Conservation (phyloP, 2,888 invertebrate species). For the Gonocerus acuteangulatus region DNA sequence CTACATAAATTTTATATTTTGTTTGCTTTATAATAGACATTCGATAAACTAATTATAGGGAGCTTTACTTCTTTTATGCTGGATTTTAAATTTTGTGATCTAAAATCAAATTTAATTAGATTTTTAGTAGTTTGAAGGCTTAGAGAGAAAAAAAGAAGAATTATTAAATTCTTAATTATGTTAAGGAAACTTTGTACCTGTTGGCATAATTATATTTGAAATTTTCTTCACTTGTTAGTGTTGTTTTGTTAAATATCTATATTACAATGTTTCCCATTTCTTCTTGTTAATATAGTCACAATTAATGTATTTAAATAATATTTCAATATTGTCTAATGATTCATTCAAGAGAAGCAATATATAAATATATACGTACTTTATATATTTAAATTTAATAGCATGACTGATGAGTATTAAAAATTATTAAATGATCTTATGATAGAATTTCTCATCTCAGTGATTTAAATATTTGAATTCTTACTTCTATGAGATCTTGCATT, state of each 20-base stretch:
- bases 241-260: no score
- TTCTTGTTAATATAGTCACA: neutral
- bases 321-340: conserved; percentile 7
- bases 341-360: conserved; percentile 19
- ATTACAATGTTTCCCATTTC: neutral
- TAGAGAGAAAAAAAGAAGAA: neutral
- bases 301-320: conserved; percentile 1
- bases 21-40: neutral
- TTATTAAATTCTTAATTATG: neutral
- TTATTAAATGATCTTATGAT: conserved; percentile 12
- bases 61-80: neutral
- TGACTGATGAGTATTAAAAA: conserved; percentile 19
- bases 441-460: conserved; percentile 7
- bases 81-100: neutral
- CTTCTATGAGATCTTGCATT: conserved; percentile 12
- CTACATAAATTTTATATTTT: neutral
- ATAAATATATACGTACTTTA: conserved; percentile 2
- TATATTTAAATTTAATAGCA: conserved; percentile 12
- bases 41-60: neutral
- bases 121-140: neutral
- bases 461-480: conserved; percentile 17
- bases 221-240: no score
- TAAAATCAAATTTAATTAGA: neutral
- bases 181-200: neutral
- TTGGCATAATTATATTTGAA: neutral